phyloP scores from a whole-genome alignment of 2,888 invertebrate genomes.

The Caenorhabditis drosophilae region DNA sequence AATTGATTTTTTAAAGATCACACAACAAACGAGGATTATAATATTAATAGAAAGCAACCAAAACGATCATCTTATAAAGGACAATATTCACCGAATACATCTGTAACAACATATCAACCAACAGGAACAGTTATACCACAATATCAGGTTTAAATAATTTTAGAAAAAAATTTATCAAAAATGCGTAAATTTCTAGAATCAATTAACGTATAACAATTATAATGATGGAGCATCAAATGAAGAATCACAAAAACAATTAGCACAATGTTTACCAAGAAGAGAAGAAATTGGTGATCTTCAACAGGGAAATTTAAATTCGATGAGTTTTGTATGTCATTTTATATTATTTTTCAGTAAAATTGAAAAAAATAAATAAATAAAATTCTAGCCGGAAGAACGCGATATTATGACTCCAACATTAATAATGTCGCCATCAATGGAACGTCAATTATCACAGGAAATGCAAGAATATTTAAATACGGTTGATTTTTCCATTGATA shows the following conservation, averaged over 20 bases:
- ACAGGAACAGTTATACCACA: not conserved
- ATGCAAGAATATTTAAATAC: constrained; percentile 56
- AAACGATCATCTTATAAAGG: not conserved
- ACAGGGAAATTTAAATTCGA: not conserved
- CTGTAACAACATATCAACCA: not conserved
- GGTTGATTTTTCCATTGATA: constrained; percentile 52
- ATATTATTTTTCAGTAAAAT: not conserved
- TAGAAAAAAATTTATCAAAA: too few species aligned
- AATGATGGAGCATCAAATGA: not conserved
- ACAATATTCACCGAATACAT: not conserved
- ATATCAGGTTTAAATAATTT: too few species aligned
- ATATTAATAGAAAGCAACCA: constrained; percentile 4
- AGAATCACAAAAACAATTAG: not conserved
- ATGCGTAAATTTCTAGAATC: too few species aligned
- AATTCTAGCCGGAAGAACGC: not conserved
- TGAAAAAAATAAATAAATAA: not conserved
- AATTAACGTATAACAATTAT: too few species aligned
- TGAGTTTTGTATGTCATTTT: not conserved
- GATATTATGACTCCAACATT: constrained; percentile 26
- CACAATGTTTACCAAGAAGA: too few species aligned
- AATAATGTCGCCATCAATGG: constrained; percentile 40
- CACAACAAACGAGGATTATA: too few species aligned
- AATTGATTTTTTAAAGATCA: too few species aligned
- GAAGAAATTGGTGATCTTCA: too few species aligned
- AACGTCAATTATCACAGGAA: constrained; percentile 45